Conservation (phyloP, 2,113 vertebrate genomes). For the Danio rerio region GRCz12tu NC_133196.1:20659001-20659500, state of each 20-base stretch:
- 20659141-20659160: slow-evolving; percentile 5
- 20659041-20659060: not conserved
- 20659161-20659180: not conserved
- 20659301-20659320: slow-evolving; percentile 93
- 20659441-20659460: too few relatives aligned
- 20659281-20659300: slow-evolving; percentile 82
- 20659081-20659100: not conserved
- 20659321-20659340: slow-evolving; percentile 56
- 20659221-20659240: not conserved
- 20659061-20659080: not conserved
- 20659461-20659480: too few relatives aligned
- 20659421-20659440: too few relatives aligned
- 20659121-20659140: not conserved
- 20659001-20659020: too few relatives aligned
- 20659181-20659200: not conserved
- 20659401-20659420: too few relatives aligned
- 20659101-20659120: not conserved
- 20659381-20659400: too few relatives aligned
- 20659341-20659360: slow-evolving; percentile 55
- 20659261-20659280: slow-evolving; percentile 69
- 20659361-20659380: too few relatives aligned
- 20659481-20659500: too few relatives aligned
- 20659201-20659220: slow-evolving; percentile 15
- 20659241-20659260: slow-evolving; percentile 82
- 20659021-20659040: too few relatives aligned